These are phyloP conservation scores for Lissonota sp. DNA, from an alignment of 2,888 invertebrate species.

Conservation along the genomic window DNA sequence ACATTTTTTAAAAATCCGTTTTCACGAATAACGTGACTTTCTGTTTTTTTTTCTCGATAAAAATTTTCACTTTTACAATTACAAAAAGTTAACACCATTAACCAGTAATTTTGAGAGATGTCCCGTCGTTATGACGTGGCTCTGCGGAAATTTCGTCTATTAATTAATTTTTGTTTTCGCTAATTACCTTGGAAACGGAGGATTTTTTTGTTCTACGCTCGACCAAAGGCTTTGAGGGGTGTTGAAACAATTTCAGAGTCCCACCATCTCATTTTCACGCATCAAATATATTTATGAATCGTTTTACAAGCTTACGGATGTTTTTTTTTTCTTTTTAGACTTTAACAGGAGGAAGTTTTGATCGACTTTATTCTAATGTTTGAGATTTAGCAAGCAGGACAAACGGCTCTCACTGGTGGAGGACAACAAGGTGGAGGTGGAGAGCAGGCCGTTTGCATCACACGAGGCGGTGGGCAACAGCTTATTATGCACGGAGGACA, in stretches of 20 bases:
- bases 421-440: constrained; percentile 42
- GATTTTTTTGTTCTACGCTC: constrained; percentile 5
- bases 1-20: constrained; percentile 62
- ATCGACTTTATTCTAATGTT: no score
- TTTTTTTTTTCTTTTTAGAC: constrained; percentile 1
- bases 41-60: constrained; percentile 15
- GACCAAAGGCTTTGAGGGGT: background rate
- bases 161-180: constrained; percentile 15
- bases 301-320: constrained; percentile 18
- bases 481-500: constrained; percentile 49
- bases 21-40: background rate
- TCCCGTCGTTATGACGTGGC: background rate
- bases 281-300: constrained; percentile 18
- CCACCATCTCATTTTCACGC: background rate
- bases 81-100: constrained; percentile 26
- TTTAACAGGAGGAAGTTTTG: no score
- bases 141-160: background rate
- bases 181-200: constrained; percentile 33
- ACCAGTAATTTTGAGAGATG: constrained; percentile 47
- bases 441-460: constrained; percentile 16
- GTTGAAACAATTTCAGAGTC: background rate
- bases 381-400: constrained; percentile 44
- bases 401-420: constrained; percentile 44
- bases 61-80: constrained; percentile 30
- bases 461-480: constrained; percentile 43